Conservation (phyloP, 2,113 vertebrate genomes). For the Calyptommatus sinebrachiatus region DNA sequence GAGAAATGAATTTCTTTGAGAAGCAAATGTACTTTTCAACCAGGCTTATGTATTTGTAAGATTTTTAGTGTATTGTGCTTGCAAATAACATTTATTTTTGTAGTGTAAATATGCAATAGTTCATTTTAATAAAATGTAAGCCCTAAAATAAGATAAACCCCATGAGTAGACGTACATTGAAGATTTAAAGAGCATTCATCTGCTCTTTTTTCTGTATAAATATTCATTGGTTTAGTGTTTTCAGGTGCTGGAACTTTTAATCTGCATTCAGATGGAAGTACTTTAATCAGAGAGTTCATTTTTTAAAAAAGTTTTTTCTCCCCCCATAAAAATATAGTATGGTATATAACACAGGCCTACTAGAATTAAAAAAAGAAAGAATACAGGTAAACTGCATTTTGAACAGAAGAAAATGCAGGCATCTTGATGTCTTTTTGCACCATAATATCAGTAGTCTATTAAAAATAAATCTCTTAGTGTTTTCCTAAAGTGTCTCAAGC, state of each 20-base stretch:
- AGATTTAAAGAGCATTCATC: slow-evolving; percentile 83
- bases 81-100: slow-evolving; percentile 79
- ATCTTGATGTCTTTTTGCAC: slow-evolving; percentile 67
- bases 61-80: slow-evolving; percentile 74
- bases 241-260: slow-evolving; percentile 83
- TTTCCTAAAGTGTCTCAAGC: slow-evolving; percentile 73
- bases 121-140: slow-evolving; percentile 84
- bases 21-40: slow-evolving; percentile 63
- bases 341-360: slow-evolving; percentile 64
- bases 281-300: slow-evolving; percentile 82
- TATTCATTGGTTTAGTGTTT: slow-evolving; percentile 82
- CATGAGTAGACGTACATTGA: slow-evolving; percentile 81
- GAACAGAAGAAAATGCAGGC: slow-evolving; percentile 48
- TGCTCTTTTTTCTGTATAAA: slow-evolving; percentile 79
- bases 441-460: slow-evolving; percentile 78
- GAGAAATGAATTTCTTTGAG: slow-evolving; percentile 61
- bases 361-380: slow-evolving; percentile 53
- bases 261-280: slow-evolving; percentile 81
- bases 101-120: slow-evolving; percentile 82
- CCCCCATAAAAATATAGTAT: slow-evolving; percentile 60
- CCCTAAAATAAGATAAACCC: slow-evolving; percentile 84
- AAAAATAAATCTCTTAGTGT: slow-evolving; percentile 76
- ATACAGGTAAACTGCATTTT: slow-evolving; percentile 56
- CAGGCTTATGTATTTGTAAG: slow-evolving; percentile 61
- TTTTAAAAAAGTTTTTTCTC: slow-evolving; percentile 75